Conservation (phyloP, 2,797 vertebrate species). For the Sebastes itinus region DNA sequence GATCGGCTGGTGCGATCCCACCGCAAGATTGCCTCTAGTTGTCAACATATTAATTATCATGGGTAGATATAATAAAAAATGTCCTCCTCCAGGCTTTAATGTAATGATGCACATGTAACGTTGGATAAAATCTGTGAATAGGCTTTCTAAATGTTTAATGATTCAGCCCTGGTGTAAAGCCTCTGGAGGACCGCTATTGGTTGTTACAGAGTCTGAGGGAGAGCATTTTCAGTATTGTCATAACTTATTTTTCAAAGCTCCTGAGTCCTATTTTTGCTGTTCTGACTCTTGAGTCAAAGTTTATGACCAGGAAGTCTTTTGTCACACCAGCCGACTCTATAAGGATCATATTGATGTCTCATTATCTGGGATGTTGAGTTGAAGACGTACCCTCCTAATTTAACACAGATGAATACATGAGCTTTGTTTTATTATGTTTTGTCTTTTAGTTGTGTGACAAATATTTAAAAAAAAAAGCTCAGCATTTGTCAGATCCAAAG, state of each 20-base stretch:
- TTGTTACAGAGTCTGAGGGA: not conserved
- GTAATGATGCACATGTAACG: not conserved
- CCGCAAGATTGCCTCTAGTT: not conserved
- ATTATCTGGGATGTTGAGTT: too few species aligned
- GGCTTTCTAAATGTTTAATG: not conserved
- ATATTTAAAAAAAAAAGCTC: too few species aligned
- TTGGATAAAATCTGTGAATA: not conserved
- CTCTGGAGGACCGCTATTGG: not conserved
- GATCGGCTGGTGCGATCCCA: not conserved
- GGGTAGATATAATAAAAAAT: not conserved
- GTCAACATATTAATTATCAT: not conserved
- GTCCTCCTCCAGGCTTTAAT: not conserved
- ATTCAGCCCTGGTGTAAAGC: not conserved
- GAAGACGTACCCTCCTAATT: too few species aligned
- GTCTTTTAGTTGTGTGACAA: not conserved
- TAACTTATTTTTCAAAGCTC: not conserved
- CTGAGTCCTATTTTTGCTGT: not conserved
- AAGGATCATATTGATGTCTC: too few species aligned
- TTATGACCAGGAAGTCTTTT: not conserved
- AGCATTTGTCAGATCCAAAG: not conserved
- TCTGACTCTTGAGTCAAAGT: not conserved
- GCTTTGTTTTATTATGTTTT: not conserved
- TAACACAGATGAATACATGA: too few species aligned
- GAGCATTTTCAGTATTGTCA: not conserved
- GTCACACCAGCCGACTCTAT: too few species aligned